Evolutionary conservation across 2,113 vertebrate genomes (phyloP).

Genomic region (Oryzias celebensis): DNA sequence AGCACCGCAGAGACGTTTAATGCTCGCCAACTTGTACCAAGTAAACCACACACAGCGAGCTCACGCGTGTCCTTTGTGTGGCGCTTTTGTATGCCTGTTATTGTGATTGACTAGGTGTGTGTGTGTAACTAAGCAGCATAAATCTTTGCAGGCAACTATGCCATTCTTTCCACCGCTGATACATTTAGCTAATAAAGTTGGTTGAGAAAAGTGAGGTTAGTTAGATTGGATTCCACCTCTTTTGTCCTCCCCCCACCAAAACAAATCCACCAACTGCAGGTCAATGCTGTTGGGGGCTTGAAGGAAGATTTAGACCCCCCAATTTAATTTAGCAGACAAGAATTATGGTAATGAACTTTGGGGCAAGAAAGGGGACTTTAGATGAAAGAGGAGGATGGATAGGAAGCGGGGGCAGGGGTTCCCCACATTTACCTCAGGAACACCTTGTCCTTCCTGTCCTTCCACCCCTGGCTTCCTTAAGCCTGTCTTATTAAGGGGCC

Average conservation of each 20-base stretch:
- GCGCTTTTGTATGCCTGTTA: slow-evolving; percentile 27
- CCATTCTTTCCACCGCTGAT: slow-evolving; percentile 29
- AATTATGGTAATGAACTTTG: slow-evolving; percentile 74
- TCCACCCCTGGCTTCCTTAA: slow-evolving; percentile 21
- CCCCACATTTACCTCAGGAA: slow-evolving; percentile 58
- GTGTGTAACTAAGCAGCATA: slow-evolving; percentile 28
- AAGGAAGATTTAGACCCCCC: slow-evolving; percentile 56
- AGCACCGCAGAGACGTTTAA: slow-evolving; percentile 41
- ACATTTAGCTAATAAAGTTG: slow-evolving; percentile 74
- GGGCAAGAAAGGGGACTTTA: slow-evolving; percentile 25
- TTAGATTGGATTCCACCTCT: slow-evolving; percentile 70
- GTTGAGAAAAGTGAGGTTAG: slow-evolving; percentile 58
- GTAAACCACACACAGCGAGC: slow-evolving; percentile 40
- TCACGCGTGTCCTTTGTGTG: slow-evolving; percentile 39
- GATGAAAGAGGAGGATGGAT: slow-evolving; percentile 34
- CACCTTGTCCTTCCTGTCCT: slow-evolving; percentile 59
- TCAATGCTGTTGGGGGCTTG: slow-evolving; percentile 53
- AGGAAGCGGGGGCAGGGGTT: slow-evolving; percentile 25
- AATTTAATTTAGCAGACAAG: slow-evolving; percentile 75
- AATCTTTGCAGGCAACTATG: slow-evolving; percentile 46
- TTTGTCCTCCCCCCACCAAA: slow-evolving; percentile 44
- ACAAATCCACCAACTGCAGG: slow-evolving; percentile 36
- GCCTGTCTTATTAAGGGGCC: slow-evolving; percentile 51
- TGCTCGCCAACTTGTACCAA: slow-evolving; percentile 41
- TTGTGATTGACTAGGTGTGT: slow-evolving; percentile 3